phyloP scores from a whole-genome alignment of 1,140 invertebrate genomes.

The Heliconius hermathena region DNA sequence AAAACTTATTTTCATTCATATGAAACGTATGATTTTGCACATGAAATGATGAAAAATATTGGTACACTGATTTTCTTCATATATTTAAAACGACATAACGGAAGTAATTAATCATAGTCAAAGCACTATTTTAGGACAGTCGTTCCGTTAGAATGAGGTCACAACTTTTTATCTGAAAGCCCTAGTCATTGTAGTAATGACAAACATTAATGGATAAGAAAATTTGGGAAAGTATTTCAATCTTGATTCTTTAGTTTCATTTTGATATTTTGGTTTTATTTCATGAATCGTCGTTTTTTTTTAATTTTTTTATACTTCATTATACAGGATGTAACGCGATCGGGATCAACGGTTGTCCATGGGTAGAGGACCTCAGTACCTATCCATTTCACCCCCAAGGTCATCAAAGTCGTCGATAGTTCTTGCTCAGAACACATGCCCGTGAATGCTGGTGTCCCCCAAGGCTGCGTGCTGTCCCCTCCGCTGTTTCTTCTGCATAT shows the following conservation, averaged over 20 bases:
- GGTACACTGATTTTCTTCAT: not conserved
- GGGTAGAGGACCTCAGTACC: too few relatives aligned
- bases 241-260: not conserved
- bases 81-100: constrained; percentile 2
- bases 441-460: too few relatives aligned
- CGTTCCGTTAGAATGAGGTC: constrained; percentile 14
- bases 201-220: not conserved
- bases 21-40: too few relatives aligned
- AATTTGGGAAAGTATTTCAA: not conserved
- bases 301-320: too few relatives aligned
- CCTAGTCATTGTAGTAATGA: constrained; percentile 7
- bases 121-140: constrained; percentile 17
- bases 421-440: too few relatives aligned
- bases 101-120: constrained; percentile 20
- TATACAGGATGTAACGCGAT: too few relatives aligned
- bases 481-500: too few relatives aligned
- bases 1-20: not conserved
- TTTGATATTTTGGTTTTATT: not conserved
- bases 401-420: too few relatives aligned
- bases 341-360: too few relatives aligned
- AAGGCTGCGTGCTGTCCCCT: too few relatives aligned
- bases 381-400: too few relatives aligned
- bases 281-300: not conserved
- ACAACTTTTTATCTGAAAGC: constrained; percentile 8
- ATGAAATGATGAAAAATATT: not conserved